phyloP scores from a whole-genome alignment of 2,888 invertebrate genomes.

The Ceraclea dissimilis region DNA sequence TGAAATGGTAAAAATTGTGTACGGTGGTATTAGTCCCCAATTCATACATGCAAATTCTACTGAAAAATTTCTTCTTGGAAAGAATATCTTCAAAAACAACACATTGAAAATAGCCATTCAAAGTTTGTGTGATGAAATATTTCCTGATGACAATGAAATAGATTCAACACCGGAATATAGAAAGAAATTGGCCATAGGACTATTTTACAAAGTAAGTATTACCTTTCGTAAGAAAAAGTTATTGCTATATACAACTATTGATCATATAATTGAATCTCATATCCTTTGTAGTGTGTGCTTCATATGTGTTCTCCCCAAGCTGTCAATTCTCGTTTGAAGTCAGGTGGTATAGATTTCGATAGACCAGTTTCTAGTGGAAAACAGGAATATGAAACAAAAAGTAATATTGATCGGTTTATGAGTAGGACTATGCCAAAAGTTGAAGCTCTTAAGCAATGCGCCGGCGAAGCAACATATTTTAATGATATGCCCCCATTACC shows the following conservation, averaged over 20 bases:
- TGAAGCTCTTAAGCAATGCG: constrained; percentile 52
- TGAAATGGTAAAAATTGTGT: constrained; percentile 50
- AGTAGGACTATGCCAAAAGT: constrained; percentile 61
- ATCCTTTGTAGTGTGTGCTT: constrained; percentile 42
- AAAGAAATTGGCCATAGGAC: constrained; percentile 59
- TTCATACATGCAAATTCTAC: constrained; percentile 52
- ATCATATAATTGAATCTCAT: no score
- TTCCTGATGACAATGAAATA: constrained; percentile 56
- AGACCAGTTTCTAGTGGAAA: constrained; percentile 55
- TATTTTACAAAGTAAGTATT: constrained; percentile 70
- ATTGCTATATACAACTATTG: no score
- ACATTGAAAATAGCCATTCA: constrained; percentile 45
- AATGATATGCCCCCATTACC: constrained; percentile 51
- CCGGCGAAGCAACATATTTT: constrained; percentile 61
- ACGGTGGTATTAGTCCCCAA: constrained; percentile 53
- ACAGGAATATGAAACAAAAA: constrained; percentile 56
- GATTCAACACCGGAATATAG: constrained; percentile 64
- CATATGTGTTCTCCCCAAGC: constrained; percentile 39
- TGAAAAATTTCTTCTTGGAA: constrained; percentile 44
- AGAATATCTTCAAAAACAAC: constrained; percentile 37
- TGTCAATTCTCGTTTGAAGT: constrained; percentile 41
- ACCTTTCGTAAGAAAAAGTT: neutral
- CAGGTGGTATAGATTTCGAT: constrained; percentile 46
- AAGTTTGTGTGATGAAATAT: constrained; percentile 51
- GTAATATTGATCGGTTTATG: constrained; percentile 56